A percentile compares a stretch with the other conserved stretches of the same genome.
These are phyloP conservation scores for Dendronephthya gigantea DNA, from an alignment of 64 coral and sea anemone species.

Conservation along the genomic window DNA sequence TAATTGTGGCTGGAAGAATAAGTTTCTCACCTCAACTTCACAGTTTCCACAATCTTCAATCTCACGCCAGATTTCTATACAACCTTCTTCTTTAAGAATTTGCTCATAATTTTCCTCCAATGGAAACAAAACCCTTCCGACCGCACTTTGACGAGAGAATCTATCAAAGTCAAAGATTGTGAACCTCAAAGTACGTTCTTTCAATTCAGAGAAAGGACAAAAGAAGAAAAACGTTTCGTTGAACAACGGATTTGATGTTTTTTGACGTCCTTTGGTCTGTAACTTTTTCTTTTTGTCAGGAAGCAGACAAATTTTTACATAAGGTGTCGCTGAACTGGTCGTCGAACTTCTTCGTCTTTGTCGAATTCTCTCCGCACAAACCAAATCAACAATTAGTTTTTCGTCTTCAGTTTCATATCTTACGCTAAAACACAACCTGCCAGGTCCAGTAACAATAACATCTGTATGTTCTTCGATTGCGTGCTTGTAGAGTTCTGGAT, in stretches of 20 bases:
- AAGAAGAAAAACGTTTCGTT: conserved; percentile 80
- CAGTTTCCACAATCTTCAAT: conserved; percentile 30
- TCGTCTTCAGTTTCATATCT: not conserved
- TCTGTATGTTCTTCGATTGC: not conserved
- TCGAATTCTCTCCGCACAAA: not conserved
- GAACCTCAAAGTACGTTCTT: conserved; percentile 56
- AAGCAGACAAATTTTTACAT: conserved; percentile 70
- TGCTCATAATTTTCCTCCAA: conserved; percentile 35
- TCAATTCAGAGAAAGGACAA: conserved; percentile 39
- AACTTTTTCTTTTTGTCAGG: conserved; percentile 73
- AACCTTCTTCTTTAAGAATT: conserved; percentile 21
- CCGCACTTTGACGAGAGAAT: conserved; percentile 86
- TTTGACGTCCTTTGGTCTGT: conserved; percentile 54
- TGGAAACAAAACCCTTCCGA: conserved; percentile 69
- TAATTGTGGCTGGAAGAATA: too few relatives aligned
- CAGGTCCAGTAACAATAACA: not conserved
- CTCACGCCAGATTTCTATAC: conserved; percentile 69
- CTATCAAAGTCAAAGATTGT: conserved; percentile 82
- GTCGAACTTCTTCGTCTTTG: not conserved
- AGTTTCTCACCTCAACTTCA: not conserved
- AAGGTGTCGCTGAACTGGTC: not conserved
- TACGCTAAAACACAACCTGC: not conserved
- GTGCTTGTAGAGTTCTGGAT: not conserved
- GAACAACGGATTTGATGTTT: conserved; percentile 77
- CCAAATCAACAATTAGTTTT: not conserved